Conservation (phyloP, 2,113 vertebrate species). For the Damaliscus lunatus region DNA sequence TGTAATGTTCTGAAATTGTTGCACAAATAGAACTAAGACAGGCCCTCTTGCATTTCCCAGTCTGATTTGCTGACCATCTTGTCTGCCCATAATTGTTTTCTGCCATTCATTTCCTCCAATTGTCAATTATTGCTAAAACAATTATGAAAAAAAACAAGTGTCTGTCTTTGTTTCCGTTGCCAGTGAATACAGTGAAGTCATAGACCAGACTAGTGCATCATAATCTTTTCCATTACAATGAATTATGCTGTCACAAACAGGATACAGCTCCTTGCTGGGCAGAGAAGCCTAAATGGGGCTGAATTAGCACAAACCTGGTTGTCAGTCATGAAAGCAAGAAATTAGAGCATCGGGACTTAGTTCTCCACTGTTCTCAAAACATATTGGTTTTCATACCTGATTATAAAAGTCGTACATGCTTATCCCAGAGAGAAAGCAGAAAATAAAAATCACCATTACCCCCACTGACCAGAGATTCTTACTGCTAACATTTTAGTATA, state of each 20-base stretch:
- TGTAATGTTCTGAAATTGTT: background rate
- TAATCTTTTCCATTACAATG: slow-evolving; percentile 63
- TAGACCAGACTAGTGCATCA: slow-evolving; percentile 39
- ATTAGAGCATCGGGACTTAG: background rate
- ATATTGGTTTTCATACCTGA: background rate
- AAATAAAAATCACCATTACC: background rate
- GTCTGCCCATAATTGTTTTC: slow-evolving; percentile 68
- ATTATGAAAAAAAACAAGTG: slow-evolving; percentile 56
- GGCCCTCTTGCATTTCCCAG: slow-evolving; percentile 30
- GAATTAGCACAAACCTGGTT: slow-evolving; percentile 35
- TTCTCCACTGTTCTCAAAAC: background rate
- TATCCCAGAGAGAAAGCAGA: slow-evolving; percentile 16
- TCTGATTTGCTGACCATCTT: slow-evolving; percentile 62
- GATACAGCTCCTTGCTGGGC: slow-evolving; percentile 33
- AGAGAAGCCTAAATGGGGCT: background rate
- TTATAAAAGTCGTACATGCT: background rate
- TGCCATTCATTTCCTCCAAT: slow-evolving; percentile 76
- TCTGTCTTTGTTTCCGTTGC: slow-evolving; percentile 68
- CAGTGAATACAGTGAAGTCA: slow-evolving; percentile 67
- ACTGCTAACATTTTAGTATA: background rate
- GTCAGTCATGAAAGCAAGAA: background rate
- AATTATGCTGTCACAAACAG: slow-evolving; percentile 70
- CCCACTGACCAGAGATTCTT: background rate
- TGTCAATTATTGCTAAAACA: slow-evolving; percentile 76
- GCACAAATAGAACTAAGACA: background rate